Percentiles rank a stretch among this genome's conserved stretches.
These are phyloP conservation scores for Nomada hirtipes DNA, from an alignment of 2,888 invertebrate genomes.

Conservation along the genomic window DNA sequence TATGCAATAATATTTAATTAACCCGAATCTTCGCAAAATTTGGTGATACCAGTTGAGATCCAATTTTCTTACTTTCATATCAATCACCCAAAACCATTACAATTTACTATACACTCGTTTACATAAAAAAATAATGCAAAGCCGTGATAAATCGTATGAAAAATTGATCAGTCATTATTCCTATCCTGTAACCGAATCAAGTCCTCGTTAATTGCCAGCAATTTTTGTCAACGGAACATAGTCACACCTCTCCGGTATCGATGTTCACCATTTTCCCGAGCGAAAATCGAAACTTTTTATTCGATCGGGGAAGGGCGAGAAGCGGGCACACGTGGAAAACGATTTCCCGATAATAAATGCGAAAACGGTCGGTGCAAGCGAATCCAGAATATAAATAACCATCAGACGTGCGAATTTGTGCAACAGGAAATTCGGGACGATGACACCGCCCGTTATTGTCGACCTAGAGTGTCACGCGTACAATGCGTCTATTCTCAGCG, in stretches of 20 bases:
- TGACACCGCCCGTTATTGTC: constrained; percentile 44
- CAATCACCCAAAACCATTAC: too few species aligned
- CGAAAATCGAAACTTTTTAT: neutral
- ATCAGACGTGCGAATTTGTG: constrained; percentile 32
- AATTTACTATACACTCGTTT: too few species aligned
- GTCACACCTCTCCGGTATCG: too few species aligned
- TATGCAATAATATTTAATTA: too few species aligned
- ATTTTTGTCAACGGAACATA: neutral
- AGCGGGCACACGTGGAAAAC: neutral
- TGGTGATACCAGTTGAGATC: too few species aligned
- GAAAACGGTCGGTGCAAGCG: neutral
- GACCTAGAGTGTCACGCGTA: constrained; percentile 15
- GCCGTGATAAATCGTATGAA: neutral
- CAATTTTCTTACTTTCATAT: too few species aligned
- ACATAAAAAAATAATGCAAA: too few species aligned
- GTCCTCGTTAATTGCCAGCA: neutral
- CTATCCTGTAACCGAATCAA: neutral
- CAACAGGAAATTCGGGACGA: constrained; percentile 40
- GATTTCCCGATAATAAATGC: constrained; percentile 27
- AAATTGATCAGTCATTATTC: neutral
- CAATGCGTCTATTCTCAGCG: constrained; percentile 14
- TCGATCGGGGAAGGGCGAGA: neutral
- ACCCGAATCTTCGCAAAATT: too few species aligned
- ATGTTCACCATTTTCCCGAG: too few species aligned
- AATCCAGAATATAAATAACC: constrained; percentile 33